Evolutionary conservation across 2,888 invertebrate species (phyloP).

Genomic region (Leptogaster cylindrica): DNA sequence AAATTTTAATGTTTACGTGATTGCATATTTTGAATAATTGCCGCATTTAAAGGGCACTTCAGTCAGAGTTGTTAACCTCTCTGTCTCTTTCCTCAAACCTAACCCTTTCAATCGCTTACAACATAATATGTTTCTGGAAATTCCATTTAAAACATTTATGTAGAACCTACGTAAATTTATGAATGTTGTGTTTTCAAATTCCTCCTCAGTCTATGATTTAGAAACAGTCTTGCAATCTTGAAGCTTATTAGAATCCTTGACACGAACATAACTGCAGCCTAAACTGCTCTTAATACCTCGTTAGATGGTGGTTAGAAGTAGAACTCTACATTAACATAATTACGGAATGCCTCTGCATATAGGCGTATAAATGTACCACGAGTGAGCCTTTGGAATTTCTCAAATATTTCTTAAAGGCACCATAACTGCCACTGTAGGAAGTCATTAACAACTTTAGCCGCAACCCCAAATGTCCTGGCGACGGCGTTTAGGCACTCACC

Average conservation of each 20-base stretch:
- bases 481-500: slow-evolving; percentile 32
- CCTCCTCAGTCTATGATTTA: neutral
- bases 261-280: slow-evolving; percentile 8
- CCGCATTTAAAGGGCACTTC: too few relatives aligned
- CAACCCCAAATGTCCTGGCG: neutral
- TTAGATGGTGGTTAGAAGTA: slow-evolving; percentile 19
- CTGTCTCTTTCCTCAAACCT: too few relatives aligned
- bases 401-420: slow-evolving; percentile 14
- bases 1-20: too few relatives aligned
- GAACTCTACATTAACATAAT: slow-evolving; percentile 29
- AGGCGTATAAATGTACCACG: neutral
- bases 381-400: slow-evolving; percentile 1
- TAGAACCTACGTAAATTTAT: too few relatives aligned
- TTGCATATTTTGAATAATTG: too few relatives aligned
- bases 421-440: neutral
- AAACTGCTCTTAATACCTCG: slow-evolving; percentile 2
- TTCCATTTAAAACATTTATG: too few relatives aligned
- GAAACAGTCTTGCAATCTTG: neutral
- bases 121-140: too few relatives aligned
- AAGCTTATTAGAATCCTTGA: neutral
- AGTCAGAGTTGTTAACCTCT: too few relatives aligned
- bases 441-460: slow-evolving; percentile 9
- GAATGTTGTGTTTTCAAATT: too few relatives aligned
- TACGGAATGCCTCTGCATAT: neutral
- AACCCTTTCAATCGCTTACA: too few relatives aligned